Evolutionary conservation across 2,888 invertebrate species (phyloP).

Genomic region (Drosophila fungiperda): DNA sequence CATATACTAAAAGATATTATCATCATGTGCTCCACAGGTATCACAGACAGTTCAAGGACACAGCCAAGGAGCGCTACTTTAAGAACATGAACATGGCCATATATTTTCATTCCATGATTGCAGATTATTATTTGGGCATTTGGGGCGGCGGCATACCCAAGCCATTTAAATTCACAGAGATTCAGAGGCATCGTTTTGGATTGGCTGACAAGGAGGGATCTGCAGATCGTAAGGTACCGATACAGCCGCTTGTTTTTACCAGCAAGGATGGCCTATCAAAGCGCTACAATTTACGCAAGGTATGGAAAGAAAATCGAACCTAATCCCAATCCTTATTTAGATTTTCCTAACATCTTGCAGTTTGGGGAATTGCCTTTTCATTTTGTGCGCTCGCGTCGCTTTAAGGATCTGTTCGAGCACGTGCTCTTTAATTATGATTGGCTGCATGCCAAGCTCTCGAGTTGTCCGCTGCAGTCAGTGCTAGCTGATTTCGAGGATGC

Average conservation of each 20-base stretch:
- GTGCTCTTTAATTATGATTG: constrained; percentile 99
- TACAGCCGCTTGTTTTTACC: constrained; percentile 96
- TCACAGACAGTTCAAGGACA: constrained; percentile 97
- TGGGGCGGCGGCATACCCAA: constrained; percentile 98
- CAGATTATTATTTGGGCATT: constrained; percentile 98
- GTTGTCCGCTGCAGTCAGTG: constrained; percentile 97
- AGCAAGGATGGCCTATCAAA: constrained; percentile 95
- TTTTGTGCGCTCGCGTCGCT: constrained; percentile 94
- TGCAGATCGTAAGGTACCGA: constrained; percentile 97
- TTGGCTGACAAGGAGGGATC: constrained; percentile 93
- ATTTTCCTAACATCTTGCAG: constrained; percentile 84
- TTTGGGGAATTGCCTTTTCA: constrained; percentile 98
- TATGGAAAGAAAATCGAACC: constrained; percentile 77
- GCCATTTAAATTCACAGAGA: constrained; percentile 98
- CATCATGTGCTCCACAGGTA: constrained; percentile 41
- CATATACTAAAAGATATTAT: not conserved
- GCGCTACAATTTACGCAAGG: constrained; percentile 97
- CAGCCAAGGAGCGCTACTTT: constrained; percentile 97
- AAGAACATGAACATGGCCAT: constrained; percentile 98
- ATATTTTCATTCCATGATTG: constrained; percentile 98
- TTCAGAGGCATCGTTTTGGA: constrained; percentile 92
- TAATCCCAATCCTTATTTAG: not conserved
- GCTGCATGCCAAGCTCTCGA: constrained; percentile 97
- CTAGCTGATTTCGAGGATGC: constrained; percentile 98
- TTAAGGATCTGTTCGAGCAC: constrained; percentile 94